A percentile compares a stretch with the other conserved stretches of the same genome.
Evolutionary conservation across 2,797 vertebrate genomes (phyloP).

Genomic region (Pangasius sanitwongsei): DNA sequence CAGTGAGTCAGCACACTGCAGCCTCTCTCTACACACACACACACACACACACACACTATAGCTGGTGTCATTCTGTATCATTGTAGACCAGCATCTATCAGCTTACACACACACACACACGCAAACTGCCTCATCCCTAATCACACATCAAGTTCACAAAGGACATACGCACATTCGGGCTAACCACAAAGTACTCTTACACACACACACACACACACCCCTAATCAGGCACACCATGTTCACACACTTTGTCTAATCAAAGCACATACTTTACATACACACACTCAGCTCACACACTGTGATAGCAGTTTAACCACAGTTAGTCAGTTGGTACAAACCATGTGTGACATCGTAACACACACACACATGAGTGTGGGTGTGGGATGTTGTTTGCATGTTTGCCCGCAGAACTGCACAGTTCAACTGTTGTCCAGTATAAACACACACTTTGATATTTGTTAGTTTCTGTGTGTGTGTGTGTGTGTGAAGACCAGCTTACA

Average conservation of each 20-base stretch:
- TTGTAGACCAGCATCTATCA: background rate
- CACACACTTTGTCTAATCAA: constrained; percentile 5
- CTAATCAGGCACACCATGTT: background rate
- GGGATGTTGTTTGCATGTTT: background rate
- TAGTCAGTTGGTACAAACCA: constrained; percentile 6
- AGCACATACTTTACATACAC: background rate
- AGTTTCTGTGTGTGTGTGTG: background rate
- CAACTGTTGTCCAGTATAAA: background rate
- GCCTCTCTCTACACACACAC: background rate
- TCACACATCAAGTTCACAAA: background rate
- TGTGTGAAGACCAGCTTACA: background rate
- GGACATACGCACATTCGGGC: background rate
- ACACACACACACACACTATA: background rate
- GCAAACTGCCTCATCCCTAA: background rate
- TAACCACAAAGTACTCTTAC: background rate
- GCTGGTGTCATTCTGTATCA: constrained; percentile 2
- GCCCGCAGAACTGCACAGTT: background rate
- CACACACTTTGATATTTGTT: background rate
- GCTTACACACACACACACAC: background rate
- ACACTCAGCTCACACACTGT: background rate
- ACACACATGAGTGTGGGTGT: background rate
- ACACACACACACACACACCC: constrained; percentile 11
- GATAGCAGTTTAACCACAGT: constrained; percentile 5
- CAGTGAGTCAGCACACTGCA: constrained; percentile 41
- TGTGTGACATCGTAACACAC: background rate